Percentiles rank a stretch among this genome's conserved stretches.
These are phyloP conservation scores for Calameuta idolon DNA, from an alignment of 2,888 invertebrate genomes.

Conservation along the genomic window DNA sequence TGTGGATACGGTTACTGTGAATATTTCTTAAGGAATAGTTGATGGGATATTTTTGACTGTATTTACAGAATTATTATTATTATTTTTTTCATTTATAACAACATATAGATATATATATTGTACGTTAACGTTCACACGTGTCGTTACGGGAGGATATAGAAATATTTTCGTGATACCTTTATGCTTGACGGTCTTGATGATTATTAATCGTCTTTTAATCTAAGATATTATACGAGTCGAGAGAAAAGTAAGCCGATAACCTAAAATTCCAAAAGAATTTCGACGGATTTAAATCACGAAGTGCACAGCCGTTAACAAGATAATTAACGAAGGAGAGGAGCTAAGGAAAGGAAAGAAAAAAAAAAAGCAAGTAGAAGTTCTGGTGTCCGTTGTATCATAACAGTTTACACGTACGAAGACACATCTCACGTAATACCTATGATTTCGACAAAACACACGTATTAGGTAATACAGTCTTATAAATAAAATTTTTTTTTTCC, in stretches of 20 bases:
- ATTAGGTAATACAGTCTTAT: not conserved
- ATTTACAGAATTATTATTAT: not conserved
- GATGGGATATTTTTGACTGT: not conserved
- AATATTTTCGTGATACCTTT: not conserved
- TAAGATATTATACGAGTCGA: not conserved
- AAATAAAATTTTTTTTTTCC: not conserved
- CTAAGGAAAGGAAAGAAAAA: not conserved
- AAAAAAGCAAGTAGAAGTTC: not conserved
- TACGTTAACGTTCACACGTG: not conserved
- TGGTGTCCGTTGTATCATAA: not conserved
- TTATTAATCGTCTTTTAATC: not conserved
- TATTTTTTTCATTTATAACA: not conserved
- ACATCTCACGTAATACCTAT: not conserved
- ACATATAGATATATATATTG: not conserved
- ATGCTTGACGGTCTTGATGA: not conserved
- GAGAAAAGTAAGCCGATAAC: not conserved
- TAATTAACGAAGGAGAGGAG: not conserved
- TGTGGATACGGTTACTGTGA: not conserved
- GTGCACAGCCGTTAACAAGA: not conserved
- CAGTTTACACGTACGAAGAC: not conserved
- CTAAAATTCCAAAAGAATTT: not conserved
- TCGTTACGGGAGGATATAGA: not conserved
- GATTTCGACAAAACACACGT: not conserved
- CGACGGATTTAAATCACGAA: not conserved
- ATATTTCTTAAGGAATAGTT: not conserved